Base-by-base conservation (phyloP, 2,888 invertebrate species). In the Cataglyphis livida region DNA sequence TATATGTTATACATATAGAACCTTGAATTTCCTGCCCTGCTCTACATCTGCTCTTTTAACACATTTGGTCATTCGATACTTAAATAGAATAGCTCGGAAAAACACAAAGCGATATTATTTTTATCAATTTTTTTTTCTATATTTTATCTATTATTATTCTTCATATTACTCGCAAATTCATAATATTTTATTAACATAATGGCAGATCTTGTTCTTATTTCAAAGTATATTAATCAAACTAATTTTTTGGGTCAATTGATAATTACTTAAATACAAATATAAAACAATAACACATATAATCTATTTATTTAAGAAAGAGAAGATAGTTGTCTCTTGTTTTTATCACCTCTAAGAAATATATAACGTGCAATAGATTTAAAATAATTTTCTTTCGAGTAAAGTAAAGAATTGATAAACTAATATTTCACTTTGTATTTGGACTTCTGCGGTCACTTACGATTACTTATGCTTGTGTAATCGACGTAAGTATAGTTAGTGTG, bases 21-120 rank as follows among this genome's bases (percentile, higher is more conserved):
- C 90, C 6, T 6, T 92, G 92, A 92, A 93, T 93, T 93, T 93
- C 93, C 93, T 93, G 92, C 70, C 91, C 91, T 93, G 91, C 92
- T 91, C 90, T 87, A 92, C 93, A 93, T 93, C 93, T 93, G 93
- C 92, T 92, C 89, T 85, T 75, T 15, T 54, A 9, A 15, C 18
- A 18, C 54, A 35, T 38, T 4, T 41, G 38, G 7, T 28, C 44
- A 66, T 64, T 32, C 54, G 59, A 38, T 32, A 70, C 28, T 76
- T 6, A 35, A 10, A 48, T 48, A 21, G 18, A 32, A 32, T 18
- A 32, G 15, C 32, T 0, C 10, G 21, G 15, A 35, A n/a, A 1
- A 64, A 15, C 44, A 38, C 18, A 25, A 73, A 21, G 15, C 15
- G 15, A 18, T 35, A 44, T 15, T 62, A 62, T 21, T 44, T 48